Base-by-base conservation (phyloP, 2,113 vertebrate species). In the Sphaerodactylus townsendi region DNA sequence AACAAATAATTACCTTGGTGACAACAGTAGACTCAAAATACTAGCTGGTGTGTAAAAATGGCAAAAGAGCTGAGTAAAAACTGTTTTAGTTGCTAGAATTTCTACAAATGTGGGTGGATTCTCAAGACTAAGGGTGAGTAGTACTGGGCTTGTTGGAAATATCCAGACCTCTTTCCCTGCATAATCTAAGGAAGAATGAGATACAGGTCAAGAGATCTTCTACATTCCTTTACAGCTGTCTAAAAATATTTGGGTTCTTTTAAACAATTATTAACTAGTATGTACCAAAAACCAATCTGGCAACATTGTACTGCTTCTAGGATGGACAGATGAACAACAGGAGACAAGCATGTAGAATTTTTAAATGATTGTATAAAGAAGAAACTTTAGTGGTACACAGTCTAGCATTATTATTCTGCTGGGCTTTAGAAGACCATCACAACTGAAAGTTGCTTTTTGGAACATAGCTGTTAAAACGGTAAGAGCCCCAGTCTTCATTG, bases 1-100 rank as follows among this genome's bases (percentile, higher is more conserved):
- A 66, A 89, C 44, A 48, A 74, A 17, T 73, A 87, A 86, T 86
- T 77, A 30, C 48, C 71, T 83, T 85, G 3, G 1, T 3, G 81
- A 53, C 79, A 33, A 7, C 69, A 86, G 64, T 10, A 14, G 64
- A 21, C 14, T 41, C 74, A 71, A n/a, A 79, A 71, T 9, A 17
- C 56, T 78, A 19, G 10, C 46, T 28, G 73, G 7, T 41, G 76
- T 76, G 4, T 65, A 83, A 85, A 86, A 75, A 30, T 76, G 11
- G 37, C 56, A 85, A 37, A 3, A 2, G 30, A 70, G 53, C 9
- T 62, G 3, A 13, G 59, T 59, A 37, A 85, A 21, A 79, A 69
- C 1, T 15, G 0, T 56, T 85, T 17, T 0, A 0, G 30, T 85
- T 85, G 39, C 68, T n/a, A 84, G 53, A 68, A 0, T 19, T 35